phyloP scores from a whole-genome alignment of 2,888 invertebrate species.

The Hypolimnas misippus region DNA sequence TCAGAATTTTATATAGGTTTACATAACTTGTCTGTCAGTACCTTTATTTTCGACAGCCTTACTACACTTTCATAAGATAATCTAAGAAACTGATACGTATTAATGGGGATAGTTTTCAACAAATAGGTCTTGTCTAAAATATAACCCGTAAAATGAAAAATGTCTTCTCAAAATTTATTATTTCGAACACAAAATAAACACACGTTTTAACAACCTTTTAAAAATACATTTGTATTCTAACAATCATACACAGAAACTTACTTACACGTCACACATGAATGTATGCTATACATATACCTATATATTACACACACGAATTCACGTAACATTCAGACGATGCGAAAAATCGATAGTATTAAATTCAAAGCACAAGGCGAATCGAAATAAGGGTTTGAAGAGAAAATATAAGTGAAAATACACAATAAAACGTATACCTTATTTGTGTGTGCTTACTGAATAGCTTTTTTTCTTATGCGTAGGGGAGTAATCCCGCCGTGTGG shows the following conservation, averaged over 20 bases:
- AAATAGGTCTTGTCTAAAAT: no score
- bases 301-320: neutral
- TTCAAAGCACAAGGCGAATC: slow-evolving; percentile 46
- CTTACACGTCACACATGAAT: slow-evolving; percentile 14
- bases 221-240: neutral
- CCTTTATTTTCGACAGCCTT: no score
- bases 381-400: slow-evolving; percentile 50
- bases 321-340: slow-evolving; percentile 35
- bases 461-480: slow-evolving; percentile 44
- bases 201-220: neutral
- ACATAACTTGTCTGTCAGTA: no score
- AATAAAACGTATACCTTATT: slow-evolving; percentile 51
- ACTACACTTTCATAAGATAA: no score
- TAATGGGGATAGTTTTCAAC: no score
- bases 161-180: no score
- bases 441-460: slow-evolving; percentile 49
- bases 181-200: neutral
- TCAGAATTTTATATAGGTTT: no score
- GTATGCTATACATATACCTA: neutral
- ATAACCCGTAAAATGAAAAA: no score
- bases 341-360: slow-evolving; percentile 50
- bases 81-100: no score
- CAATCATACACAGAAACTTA: slow-evolving; percentile 1
- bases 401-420: slow-evolving; percentile 41
- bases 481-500: slow-evolving; percentile 42